Conservation (phyloP, 2,797 vertebrate genomes). For the Carcharodon carcharias region DNA sequence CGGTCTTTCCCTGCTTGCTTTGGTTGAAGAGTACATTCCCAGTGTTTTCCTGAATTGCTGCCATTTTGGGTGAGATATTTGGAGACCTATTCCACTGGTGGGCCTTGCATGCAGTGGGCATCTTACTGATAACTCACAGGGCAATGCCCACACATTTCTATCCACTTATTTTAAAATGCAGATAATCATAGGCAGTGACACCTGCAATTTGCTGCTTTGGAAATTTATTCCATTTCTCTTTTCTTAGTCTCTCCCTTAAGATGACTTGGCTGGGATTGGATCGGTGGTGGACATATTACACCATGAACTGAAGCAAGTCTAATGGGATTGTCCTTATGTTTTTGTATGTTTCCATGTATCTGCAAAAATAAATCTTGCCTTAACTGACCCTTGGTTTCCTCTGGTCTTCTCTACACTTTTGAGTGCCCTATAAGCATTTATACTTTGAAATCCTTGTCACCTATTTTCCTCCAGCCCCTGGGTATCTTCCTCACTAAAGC, state of each 20-base stretch:
- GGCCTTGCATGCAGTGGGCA: not conserved
- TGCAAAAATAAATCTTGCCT: not conserved
- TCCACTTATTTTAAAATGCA: not conserved
- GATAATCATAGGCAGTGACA: not conserved
- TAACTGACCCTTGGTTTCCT: not conserved
- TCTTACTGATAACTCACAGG: not conserved
- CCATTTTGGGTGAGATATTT: not conserved
- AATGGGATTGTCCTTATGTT: not conserved
- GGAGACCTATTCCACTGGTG: not conserved
- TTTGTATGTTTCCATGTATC: not conserved
- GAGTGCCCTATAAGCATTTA: not conserved
- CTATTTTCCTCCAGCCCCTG: not conserved
- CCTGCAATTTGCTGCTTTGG: not conserved
- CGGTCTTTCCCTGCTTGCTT: not conserved
- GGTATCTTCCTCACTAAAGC: not conserved
- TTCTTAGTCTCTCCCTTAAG: not conserved
- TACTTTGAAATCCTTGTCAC: not conserved
- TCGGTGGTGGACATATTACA: not conserved
- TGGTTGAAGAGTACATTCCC: not conserved
- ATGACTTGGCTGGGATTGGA: not conserved
- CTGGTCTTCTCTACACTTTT: not conserved
- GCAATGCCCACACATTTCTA: not conserved
- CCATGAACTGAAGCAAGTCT: not conserved
- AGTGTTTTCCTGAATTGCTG: not conserved
- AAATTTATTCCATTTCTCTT: not conserved